Evolutionary conservation across 2,113 vertebrate genomes (phyloP).

Genomic region (Neotragus pygmaeus): DNA sequence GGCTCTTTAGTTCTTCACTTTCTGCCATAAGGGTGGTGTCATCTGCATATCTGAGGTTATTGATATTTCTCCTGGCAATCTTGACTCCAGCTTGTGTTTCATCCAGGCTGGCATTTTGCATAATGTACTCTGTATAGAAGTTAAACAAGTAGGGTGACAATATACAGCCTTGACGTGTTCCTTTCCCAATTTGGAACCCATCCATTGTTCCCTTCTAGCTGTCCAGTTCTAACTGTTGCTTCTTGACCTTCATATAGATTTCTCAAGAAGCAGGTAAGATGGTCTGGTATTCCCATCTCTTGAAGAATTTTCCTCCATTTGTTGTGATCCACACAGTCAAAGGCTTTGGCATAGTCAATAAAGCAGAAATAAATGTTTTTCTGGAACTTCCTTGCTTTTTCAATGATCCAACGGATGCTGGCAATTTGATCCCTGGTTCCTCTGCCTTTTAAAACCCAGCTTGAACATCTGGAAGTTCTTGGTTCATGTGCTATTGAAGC

Average conservation of each 20-base stretch:
- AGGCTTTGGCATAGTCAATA: neutral
- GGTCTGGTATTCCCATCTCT: neutral
- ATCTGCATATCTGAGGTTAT: neutral
- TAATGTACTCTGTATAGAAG: neutral
- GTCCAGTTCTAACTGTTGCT: neutral
- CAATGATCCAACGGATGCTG: rapidly evolving
- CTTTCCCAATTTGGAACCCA: neutral
- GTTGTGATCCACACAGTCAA: neutral
- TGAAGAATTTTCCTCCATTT: neutral
- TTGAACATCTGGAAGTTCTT: neutral
- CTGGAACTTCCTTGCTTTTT: neutral
- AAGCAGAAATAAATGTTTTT: neutral
- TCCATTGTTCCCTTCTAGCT: neutral
- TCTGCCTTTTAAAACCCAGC: neutral
- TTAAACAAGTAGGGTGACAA: neutral
- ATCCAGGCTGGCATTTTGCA: neutral
- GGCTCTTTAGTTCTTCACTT: neutral
- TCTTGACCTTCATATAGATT: neutral
- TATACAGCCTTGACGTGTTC: neutral
- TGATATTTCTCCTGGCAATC: neutral
- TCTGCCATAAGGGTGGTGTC: neutral
- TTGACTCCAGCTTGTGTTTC: neutral
- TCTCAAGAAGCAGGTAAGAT: neutral
- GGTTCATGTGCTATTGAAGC: neutral
- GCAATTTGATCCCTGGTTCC: neutral